phyloP scores from a whole-genome alignment of 2,797 vertebrate species.

The Meda fulgida region DNA sequence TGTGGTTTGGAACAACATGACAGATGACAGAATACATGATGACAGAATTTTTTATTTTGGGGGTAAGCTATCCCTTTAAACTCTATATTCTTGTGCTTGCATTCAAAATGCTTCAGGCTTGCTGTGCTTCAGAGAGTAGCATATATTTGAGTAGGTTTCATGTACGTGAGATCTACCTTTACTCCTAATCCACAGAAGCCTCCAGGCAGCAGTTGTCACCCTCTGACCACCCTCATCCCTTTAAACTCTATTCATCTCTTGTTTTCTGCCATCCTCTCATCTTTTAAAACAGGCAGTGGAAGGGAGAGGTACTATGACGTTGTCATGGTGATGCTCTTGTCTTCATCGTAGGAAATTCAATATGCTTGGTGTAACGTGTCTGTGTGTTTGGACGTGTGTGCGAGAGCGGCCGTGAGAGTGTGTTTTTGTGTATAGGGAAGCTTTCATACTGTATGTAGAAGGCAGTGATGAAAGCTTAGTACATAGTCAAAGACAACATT shows the following conservation, averaged over 20 bases:
- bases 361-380: conserved; percentile 42
- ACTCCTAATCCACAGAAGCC: not conserved
- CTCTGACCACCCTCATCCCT: conserved; percentile 10
- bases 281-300: conserved; percentile 35
- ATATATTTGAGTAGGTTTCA: not conserved
- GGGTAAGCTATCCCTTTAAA: not conserved
- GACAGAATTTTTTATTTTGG: not conserved
- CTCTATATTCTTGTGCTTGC: not conserved
- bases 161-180: not conserved
- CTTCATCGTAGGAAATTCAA: conserved; percentile 51
- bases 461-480: not conserved
- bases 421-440: not conserved
- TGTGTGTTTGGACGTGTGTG: conserved; percentile 6
- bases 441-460: not conserved
- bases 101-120: conserved; percentile 6
- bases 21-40: not conserved
- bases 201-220: not conserved
- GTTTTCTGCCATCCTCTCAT: conserved; percentile 45
- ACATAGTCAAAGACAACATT: conserved; percentile 9
- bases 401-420: conserved; percentile 3
- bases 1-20: not conserved
- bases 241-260: conserved; percentile 33
- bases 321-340: conserved; percentile 57
- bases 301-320: conserved; percentile 49
- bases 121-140: not conserved